Percentiles rank a stretch among this genome's conserved stretches.
Evolutionary conservation across 2,888 invertebrate genomes (phyloP).

Genomic region (Calameuta pallipes): DNA sequence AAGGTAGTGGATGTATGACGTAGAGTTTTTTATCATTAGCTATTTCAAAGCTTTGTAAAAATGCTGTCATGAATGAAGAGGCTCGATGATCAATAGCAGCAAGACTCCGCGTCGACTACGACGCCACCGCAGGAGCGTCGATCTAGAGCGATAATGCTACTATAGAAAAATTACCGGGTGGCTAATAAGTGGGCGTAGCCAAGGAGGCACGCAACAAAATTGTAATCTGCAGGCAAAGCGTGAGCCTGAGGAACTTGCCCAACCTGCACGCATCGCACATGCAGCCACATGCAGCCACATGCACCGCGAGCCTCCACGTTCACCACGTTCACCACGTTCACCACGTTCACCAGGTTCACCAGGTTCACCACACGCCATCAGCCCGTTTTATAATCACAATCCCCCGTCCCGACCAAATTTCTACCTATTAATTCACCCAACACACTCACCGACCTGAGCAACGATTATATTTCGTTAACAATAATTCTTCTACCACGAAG

Average conservation of each 20-base stretch:
- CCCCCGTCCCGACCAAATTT: slow-evolving; percentile 43
- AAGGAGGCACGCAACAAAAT: slow-evolving; percentile 57
- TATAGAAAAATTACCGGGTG: slow-evolving; percentile 48
- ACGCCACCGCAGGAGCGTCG: slow-evolving; percentile 7
- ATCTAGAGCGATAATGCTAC: slow-evolving; percentile 51
- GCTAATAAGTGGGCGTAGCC: slow-evolving; percentile 54
- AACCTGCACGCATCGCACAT: slow-evolving; percentile 39
- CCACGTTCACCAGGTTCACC: slow-evolving; percentile 28
- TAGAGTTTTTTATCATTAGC: neutral
- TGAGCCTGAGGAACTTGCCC: slow-evolving; percentile 33
- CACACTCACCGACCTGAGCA: neutral
- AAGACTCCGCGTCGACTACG: neutral
- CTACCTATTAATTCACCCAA: slow-evolving; percentile 47
- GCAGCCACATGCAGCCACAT: slow-evolving; percentile 28
- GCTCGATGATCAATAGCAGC: neutral
- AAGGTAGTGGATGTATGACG: too few species aligned
- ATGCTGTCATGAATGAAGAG: neutral
- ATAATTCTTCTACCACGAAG: neutral
- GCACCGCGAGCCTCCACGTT: slow-evolving; percentile 33
- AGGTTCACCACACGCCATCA: slow-evolving; percentile 44
- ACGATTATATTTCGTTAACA: neutral
- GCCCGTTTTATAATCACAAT: slow-evolving; percentile 55
- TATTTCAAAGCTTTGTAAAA: slow-evolving; percentile 11
- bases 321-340: slow-evolving; percentile 30
- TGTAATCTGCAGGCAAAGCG: slow-evolving; percentile 46